These are phyloP conservation scores for Myotis vivesi DNA, from an alignment of 2,797 vertebrate species.

Conservation along the genomic window DNA sequence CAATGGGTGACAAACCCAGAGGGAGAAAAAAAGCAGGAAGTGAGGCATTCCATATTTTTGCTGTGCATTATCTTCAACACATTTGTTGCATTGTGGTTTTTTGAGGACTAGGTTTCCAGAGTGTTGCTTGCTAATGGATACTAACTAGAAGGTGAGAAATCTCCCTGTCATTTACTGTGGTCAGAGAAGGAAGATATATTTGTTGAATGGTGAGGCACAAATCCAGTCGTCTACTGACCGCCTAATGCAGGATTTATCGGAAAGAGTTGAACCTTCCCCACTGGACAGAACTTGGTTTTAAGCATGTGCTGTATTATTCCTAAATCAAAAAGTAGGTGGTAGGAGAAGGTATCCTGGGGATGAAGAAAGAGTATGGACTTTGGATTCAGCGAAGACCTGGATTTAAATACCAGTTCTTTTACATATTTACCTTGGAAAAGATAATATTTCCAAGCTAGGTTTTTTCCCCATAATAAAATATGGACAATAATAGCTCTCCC, in stretches of 20 bases:
- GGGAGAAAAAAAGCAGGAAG: not conserved
- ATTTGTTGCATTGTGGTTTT: conserved; percentile 48
- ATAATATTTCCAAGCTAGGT: not conserved
- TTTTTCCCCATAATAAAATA: not conserved
- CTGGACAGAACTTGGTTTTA: not conserved
- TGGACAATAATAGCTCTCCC: not conserved
- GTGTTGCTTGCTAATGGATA: conserved; percentile 67
- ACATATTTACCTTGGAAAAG: not conserved
- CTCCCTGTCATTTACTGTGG: conserved; percentile 46
- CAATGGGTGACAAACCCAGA: conserved; percentile 27
- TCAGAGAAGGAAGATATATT: conserved; percentile 62
- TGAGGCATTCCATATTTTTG: not conserved
- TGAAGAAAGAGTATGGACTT: not conserved
- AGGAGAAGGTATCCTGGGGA: not conserved
- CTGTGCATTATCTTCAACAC: conserved; percentile 5
- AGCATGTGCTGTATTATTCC: not conserved
- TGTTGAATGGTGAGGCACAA: conserved; percentile 48
- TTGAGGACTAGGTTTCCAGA: conserved; percentile 37
- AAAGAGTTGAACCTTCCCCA: not conserved
- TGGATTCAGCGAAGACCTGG: not conserved
- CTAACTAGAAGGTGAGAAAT: conserved; percentile 40
- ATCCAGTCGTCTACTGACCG: not conserved
- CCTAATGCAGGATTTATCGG: conserved; percentile 14
- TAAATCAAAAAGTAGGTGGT: not conserved
- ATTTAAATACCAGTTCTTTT: conserved; percentile 22